Evolutionary conservation across 2,888 invertebrate genomes (phyloP).

Genomic region (Lobophora halterata): DNA sequence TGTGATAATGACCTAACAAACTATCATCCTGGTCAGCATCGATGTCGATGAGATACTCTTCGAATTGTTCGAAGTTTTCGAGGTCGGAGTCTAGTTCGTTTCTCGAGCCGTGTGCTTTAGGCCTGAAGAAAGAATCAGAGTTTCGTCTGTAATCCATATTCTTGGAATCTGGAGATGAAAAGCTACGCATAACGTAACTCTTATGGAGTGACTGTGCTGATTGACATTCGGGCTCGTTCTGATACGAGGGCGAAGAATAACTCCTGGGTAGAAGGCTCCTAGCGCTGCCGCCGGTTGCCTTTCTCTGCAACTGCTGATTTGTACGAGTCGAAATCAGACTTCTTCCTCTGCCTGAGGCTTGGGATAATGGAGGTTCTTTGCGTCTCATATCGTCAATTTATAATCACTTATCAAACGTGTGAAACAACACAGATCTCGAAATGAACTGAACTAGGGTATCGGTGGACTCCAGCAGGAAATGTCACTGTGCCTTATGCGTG

Average conservation of each 20-base stretch:
- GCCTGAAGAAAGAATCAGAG: conserved; percentile 61
- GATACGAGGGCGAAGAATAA: conserved; percentile 64
- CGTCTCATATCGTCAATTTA: conserved; percentile 52
- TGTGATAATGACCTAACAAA: conserved; percentile 49
- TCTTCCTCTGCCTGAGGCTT: conserved; percentile 51
- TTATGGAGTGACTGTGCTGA: conserved; percentile 38
- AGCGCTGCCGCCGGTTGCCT: conserved; percentile 45
- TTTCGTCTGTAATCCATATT: conserved; percentile 54
- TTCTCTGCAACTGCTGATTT: conserved; percentile 63
- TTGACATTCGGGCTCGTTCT: conserved; percentile 46
- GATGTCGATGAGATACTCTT: conserved; percentile 69
- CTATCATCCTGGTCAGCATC: conserved; percentile 65
- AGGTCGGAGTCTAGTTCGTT: conserved; percentile 68
- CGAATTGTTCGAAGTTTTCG: conserved; percentile 69
- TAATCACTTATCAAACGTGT: conserved; percentile 45
- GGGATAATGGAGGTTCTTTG: conserved; percentile 52
- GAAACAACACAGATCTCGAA: conserved; percentile 44
- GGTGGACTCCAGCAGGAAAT: conserved; percentile 53
- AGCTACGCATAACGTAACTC: conserved; percentile 63
- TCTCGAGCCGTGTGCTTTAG: conserved; percentile 60
- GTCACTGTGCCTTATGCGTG: conserved; percentile 60
- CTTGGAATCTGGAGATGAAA: conserved; percentile 67
- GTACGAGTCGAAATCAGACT: conserved; percentile 66
- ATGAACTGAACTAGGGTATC: conserved; percentile 52
- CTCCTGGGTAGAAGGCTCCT: conserved; percentile 65